Conservation (phyloP, 2,888 invertebrate genomes). For the Galerucella nymphaeae region DNA sequence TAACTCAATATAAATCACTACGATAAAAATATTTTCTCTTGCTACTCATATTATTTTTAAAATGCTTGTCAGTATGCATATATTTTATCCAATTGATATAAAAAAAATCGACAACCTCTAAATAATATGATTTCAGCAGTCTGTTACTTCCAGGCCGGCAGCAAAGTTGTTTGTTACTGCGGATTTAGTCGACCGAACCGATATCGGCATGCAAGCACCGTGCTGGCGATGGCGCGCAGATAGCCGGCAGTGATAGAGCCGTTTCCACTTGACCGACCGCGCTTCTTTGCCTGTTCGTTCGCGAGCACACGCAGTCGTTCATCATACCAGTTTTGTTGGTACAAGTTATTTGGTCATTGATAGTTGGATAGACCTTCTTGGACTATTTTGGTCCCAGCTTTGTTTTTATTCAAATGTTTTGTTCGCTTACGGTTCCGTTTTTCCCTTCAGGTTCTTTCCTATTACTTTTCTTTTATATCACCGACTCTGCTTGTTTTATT, state of each 20-base stretch:
- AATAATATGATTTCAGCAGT: constrained; percentile 12
- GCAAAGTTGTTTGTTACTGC: constrained; percentile 41
- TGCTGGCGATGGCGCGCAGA: constrained; percentile 34
- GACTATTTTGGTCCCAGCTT: neutral
- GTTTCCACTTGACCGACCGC: constrained; percentile 53
- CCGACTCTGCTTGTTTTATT: too few species aligned
- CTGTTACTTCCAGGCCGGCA: constrained; percentile 54
- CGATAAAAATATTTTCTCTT: too few species aligned
- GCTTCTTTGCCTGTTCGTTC: constrained; percentile 33
- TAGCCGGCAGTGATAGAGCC: constrained; percentile 51
- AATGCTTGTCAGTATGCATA: neutral
- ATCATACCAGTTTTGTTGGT: constrained; percentile 38
- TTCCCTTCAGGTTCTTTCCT: neutral
- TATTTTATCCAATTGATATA: neutral
- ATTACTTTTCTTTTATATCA: neutral
- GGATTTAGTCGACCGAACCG: constrained; percentile 13
- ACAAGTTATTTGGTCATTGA: neutral
- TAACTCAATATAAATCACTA: too few species aligned
- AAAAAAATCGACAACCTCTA: neutral
- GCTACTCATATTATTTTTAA: neutral
- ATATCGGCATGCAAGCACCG: constrained; percentile 21
- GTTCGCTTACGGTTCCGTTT: neutral
- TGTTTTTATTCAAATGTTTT: neutral
- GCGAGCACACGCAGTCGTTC: constrained; percentile 48
- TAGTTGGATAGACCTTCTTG: neutral